phyloP scores from a whole-genome alignment of 37 sponge, comb jelly and placozoan species.

The Hormiphora californensis region DNA sequence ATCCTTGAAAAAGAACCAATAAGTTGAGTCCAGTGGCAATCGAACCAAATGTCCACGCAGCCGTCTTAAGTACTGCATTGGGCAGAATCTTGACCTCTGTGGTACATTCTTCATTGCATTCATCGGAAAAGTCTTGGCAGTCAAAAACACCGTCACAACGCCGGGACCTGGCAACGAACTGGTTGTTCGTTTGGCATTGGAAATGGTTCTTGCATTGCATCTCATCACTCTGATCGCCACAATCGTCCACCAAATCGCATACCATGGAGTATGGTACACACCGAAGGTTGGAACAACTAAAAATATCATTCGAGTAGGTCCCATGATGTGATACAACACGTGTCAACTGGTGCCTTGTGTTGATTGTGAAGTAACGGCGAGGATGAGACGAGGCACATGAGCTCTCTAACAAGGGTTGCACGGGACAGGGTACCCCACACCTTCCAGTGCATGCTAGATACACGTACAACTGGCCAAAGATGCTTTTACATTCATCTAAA shows the following conservation, averaged over 20 bases:
- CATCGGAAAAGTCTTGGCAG: neutral
- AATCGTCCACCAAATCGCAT: neutral
- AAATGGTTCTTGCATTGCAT: neutral
- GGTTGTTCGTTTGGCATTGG: neutral
- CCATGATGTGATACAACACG: neutral
- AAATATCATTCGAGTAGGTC: neutral
- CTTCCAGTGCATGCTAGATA: neutral
- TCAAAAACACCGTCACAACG: neutral
- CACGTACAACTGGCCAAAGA: conserved; percentile 4
- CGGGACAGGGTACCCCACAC: neutral
- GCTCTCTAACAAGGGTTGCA: no score
- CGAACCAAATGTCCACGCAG: neutral
- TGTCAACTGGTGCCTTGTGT: neutral
- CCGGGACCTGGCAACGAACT: neutral
- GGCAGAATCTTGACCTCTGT: neutral
- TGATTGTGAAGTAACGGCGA: no score
- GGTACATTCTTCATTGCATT: conserved; percentile 1
- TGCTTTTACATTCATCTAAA: neutral
- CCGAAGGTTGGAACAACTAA: neutral
- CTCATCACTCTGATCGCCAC: conserved; percentile 5
- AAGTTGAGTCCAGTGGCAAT: neutral
- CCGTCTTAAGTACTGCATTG: neutral
- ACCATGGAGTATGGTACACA: neutral
- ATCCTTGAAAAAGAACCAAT: neutral
- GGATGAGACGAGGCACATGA: no score